Conservation (phyloP, 2,113 vertebrate species). For the Proterorhinus semilunaris region DNA sequence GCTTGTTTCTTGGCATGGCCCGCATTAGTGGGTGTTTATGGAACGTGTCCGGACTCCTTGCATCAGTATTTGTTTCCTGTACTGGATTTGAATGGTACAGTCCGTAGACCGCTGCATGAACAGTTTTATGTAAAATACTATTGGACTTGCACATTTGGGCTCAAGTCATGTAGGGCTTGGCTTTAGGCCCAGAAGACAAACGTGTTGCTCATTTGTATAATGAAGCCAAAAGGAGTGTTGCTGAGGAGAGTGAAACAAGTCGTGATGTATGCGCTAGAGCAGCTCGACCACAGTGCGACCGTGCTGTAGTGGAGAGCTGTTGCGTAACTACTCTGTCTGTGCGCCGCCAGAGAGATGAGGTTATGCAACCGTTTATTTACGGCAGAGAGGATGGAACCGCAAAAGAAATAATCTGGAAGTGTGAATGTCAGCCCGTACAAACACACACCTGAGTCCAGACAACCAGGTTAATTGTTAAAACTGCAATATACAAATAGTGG, state of each 20-base stretch:
- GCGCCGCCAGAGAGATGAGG: conserved; percentile 11
- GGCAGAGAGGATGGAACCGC: conserved; percentile 24
- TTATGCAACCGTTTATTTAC: conserved; percentile 67
- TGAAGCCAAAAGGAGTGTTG: conserved; percentile 27
- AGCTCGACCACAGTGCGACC: conserved; percentile 47
- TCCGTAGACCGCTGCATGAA: not conserved
- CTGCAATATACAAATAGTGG: not conserved
- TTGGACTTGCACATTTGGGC: not conserved
- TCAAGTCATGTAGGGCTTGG: not conserved
- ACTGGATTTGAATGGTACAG: not conserved
- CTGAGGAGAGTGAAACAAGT: conserved; percentile 39
- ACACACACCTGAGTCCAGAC: not conserved
- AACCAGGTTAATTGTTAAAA: not conserved
- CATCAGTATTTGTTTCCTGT: not conserved
- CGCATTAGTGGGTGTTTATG: conserved; percentile 10
- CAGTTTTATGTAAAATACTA: not conserved
- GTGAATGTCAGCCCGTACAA: conserved; percentile 14
- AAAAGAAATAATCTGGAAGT: conserved; percentile 40
- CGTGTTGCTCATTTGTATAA: conserved; percentile 4
- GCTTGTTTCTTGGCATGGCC: conserved; percentile 30
- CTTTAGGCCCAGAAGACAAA: not conserved
- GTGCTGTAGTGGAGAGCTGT: conserved; percentile 35
- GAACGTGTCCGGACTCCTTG: not conserved
- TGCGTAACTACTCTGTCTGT: conserved; percentile 48
- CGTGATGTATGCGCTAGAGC: conserved; percentile 28